Percentiles rank a stretch among this genome's conserved stretches.
Conservation (phyloP, 2,888 invertebrate species). For the Ormyrus thymus region DNA sequence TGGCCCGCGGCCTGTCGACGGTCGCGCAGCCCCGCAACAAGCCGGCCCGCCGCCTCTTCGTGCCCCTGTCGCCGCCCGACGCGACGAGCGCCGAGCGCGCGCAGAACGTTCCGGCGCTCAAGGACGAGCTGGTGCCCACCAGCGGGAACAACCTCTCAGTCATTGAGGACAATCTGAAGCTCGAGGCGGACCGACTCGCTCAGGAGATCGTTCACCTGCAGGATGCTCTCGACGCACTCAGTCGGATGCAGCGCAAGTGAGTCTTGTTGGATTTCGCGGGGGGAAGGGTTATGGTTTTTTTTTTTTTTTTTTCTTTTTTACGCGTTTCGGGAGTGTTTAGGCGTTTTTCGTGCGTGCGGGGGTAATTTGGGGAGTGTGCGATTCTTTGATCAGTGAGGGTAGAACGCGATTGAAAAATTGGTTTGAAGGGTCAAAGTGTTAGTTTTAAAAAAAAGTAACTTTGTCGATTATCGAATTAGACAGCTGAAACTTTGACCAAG, state of each 20-base stretch:
- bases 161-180: constrained; percentile 87
- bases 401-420: too few relatives aligned
- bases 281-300: too few relatives aligned
- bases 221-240: constrained; percentile 89
- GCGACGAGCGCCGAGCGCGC: constrained; percentile 67
- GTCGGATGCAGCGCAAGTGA: constrained; percentile 86
- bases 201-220: constrained; percentile 88
- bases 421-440: too few relatives aligned
- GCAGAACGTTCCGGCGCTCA: constrained; percentile 80
- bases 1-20: constrained; percentile 80
- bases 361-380: too few relatives aligned
- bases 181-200: constrained; percentile 79
- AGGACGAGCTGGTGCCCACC: constrained; percentile 89
- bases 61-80: constrained; percentile 82
- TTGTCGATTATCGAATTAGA: too few relatives aligned
- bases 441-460: too few relatives aligned
- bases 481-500: too few relatives aligned
- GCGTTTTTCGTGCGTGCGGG: too few relatives aligned
- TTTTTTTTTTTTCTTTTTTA: too few relatives aligned
- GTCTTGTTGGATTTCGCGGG: too few relatives aligned
- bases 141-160: constrained; percentile 83
- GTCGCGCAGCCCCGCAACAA: constrained; percentile 69
- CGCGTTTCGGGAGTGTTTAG: too few relatives aligned
- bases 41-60: constrained; percentile 78
- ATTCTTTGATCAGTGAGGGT: too few relatives aligned